Evolutionary conservation across 2,113 vertebrate species (phyloP), one percentile per base, ranked within the genome.

Genomic region (Apeltes quadracus): DNA sequence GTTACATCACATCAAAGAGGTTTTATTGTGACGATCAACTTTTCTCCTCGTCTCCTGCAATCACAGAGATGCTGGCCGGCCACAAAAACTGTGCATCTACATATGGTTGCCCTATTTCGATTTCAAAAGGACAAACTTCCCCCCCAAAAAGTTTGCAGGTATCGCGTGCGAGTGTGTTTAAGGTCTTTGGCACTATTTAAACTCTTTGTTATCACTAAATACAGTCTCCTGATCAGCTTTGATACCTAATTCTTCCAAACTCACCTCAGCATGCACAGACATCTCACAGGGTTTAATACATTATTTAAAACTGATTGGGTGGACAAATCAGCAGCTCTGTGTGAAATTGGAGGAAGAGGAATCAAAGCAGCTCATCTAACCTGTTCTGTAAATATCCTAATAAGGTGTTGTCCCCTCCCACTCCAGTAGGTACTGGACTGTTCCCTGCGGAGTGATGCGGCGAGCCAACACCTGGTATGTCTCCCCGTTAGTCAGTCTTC

Each of bases 381-480:
- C 7, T 16, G 65, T 41, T 3, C 22, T 36, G 16, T 25, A 2
- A 20, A 56, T 0, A 2, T 55, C 48, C 78, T 88, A 98, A 87
- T 96, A 99, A 0, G 96, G 96, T 3, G 97, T 96, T 0, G 95
- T 94, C 58, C 97, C 96, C 86, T 98, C 97, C 97, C 97, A 98
- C 90, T 99, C 95, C 85, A 98, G 92, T 81, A 99, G 92, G 88
- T 99, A 98, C 91, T 99, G 97, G 48, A 97, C 96, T 51, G 95
- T 95, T 22, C 97, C 97, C 79, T 97, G 95, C 0, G 94, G 93
- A 0, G 96, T 97, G 90, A 97, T 92, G 34, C 97, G 88, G 4
- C 97, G 95, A 0, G 97, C 97, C 90, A 98, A 62, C 80, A 99
- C 97, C 86, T 96, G 97, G 84, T 96, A 98, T 87, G 95, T 94